phyloP scores from a whole-genome alignment of 2,888 invertebrate genomes.

The Diaprepes abbreviatus region DNA sequence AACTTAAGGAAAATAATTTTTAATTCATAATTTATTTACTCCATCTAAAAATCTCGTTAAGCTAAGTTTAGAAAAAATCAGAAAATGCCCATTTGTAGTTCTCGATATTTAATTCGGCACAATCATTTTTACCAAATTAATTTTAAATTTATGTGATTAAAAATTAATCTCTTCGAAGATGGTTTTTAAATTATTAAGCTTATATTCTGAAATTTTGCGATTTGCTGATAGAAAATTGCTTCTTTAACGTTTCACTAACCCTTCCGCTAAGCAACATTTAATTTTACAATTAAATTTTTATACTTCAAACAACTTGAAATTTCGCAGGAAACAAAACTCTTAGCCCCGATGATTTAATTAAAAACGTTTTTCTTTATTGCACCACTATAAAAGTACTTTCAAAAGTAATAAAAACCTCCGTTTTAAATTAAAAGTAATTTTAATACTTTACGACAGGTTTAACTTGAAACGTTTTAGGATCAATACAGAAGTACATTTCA shows the following conservation, averaged over 20 bases:
- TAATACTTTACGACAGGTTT: background rate
- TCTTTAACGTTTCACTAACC: background rate
- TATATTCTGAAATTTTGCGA: no score
- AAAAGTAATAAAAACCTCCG: conserved; percentile 3
- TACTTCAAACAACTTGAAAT: background rate
- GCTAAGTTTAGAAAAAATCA: no score
- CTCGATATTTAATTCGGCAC: no score
- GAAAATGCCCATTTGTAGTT: no score
- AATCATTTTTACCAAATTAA: no score
- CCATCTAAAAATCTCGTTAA: no score
- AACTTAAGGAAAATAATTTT: no score
- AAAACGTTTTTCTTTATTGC: conserved; percentile 10
- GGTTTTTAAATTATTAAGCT: no score
- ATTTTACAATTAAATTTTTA: background rate
- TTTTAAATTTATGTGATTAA: no score
- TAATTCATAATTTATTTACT: no score
- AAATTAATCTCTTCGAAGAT: no score
- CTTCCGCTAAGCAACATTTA: background rate
- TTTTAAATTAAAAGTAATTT: background rate
- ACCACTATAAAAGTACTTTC: background rate
- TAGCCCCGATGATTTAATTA: conserved; percentile 5
- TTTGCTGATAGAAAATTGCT: no score
- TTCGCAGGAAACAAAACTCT: background rate
- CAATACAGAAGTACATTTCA: background rate
- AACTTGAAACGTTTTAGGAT: background rate